A percentile compares a stretch with the other conserved stretches of the same genome.
Evolutionary conservation across 2,113 vertebrate genomes (phyloP).

Genomic region (Anhinga anhinga): DNA sequence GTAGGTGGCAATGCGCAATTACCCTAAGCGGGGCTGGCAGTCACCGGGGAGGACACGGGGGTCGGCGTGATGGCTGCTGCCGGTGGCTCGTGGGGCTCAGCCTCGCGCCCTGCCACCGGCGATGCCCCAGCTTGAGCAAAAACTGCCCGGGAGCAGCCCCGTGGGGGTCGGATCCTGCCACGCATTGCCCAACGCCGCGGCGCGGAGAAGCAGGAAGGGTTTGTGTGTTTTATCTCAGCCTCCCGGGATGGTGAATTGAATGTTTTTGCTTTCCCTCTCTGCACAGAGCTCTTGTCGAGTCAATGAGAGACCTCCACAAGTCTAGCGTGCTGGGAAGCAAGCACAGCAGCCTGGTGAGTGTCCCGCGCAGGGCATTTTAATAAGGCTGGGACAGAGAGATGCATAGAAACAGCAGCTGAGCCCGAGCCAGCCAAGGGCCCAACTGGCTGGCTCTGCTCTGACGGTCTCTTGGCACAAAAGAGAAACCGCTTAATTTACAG

Average conservation of each 20-base stretch:
- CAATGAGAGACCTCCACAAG: constrained; percentile 47
- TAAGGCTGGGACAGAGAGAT: not conserved
- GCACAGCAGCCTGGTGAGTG: constrained; percentile 47
- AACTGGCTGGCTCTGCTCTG: not conserved
- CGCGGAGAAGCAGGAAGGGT: not conserved
- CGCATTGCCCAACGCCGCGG: fast-evolving
- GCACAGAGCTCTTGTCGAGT: constrained; percentile 34
- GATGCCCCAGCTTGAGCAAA: not conserved
- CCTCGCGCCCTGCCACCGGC: not conserved
- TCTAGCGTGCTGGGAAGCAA: constrained; percentile 12
- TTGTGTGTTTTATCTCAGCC: not conserved
- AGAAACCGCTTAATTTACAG: not conserved
- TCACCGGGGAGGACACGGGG: fast-evolving
- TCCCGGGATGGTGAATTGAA: not conserved
- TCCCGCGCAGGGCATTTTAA: not conserved
- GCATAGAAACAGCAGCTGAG: not conserved
- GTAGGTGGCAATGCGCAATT: fast-evolving
- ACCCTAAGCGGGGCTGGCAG: not conserved
- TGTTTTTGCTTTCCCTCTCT: constrained; percentile 31
- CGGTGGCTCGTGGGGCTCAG: not conserved
- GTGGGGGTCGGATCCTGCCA: fast-evolving
- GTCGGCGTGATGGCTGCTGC: not conserved
- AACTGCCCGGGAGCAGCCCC: not conserved
- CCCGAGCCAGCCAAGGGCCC: not conserved
- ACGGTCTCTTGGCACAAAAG: fast-evolving